These are phyloP conservation scores for Campoletis raptor DNA, from an alignment of 2,888 invertebrate genomes.

Conservation along the genomic window DNA sequence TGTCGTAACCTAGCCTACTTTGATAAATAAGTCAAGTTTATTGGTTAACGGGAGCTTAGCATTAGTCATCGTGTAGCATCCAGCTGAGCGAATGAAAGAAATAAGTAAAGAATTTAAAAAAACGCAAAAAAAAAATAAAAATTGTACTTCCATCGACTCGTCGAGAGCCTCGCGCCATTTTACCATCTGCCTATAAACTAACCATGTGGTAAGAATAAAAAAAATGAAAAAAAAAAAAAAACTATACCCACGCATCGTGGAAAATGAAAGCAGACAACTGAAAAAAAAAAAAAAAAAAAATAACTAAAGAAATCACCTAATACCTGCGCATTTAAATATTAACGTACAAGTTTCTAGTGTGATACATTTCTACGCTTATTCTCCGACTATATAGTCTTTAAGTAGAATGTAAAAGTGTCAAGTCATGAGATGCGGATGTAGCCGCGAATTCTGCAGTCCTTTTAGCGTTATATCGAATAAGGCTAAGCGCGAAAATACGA, in stretches of 20 bases:
- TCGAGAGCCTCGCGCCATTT: slow-evolving; percentile 36
- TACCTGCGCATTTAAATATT: slow-evolving; percentile 81
- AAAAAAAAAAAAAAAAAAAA: slow-evolving; percentile 15
- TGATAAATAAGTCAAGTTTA: slow-evolving; percentile 64
- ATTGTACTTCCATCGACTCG: slow-evolving; percentile 42
- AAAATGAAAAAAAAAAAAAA: slow-evolving; percentile 1
- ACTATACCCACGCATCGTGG: not conserved
- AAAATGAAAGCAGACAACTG: slow-evolving; percentile 13
- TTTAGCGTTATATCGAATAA: slow-evolving; percentile 64
- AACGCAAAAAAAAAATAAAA: slow-evolving; percentile 5
- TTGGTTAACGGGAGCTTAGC: slow-evolving; percentile 61
- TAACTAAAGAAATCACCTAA: slow-evolving; percentile 62
- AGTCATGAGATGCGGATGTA: slow-evolving; percentile 64
- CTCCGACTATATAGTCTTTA: slow-evolving; percentile 79
- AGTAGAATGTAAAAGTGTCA: slow-evolving; percentile 66
- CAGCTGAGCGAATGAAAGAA: slow-evolving; percentile 38
- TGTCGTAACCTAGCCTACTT: slow-evolving; percentile 62
- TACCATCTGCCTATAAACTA: slow-evolving; percentile 40
- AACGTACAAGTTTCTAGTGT: slow-evolving; percentile 83
- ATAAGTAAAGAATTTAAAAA: slow-evolving; percentile 5
- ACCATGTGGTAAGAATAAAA: slow-evolving; percentile 5
- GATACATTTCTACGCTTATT: slow-evolving; percentile 84
- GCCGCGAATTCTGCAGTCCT: slow-evolving; percentile 64
- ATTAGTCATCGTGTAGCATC: slow-evolving; percentile 55
- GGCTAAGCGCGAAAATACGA: slow-evolving; percentile 40